A percentile compares a stretch with the other conserved stretches of the same genome.
These are phyloP conservation scores for Leptinotarsa defecta DNA, from an alignment of 1,140 invertebrate genomes.

Conservation along the genomic window DNA sequence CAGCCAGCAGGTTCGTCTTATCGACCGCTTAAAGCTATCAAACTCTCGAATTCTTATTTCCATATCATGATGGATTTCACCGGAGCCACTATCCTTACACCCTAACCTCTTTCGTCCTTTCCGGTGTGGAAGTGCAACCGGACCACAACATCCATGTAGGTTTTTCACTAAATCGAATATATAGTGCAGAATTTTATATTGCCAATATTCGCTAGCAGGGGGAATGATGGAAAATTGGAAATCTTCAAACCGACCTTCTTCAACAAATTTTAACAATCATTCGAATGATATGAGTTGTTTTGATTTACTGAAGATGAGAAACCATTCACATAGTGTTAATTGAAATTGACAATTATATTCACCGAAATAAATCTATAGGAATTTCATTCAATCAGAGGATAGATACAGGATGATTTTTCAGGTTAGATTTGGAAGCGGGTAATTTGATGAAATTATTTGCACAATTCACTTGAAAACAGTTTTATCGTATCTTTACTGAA, in stretches of 20 bases:
- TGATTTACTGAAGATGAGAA: too few species aligned
- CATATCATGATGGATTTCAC: conserved; percentile 53
- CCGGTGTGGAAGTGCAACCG: conserved; percentile 10
- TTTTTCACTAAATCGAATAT: conserved; percentile 4
- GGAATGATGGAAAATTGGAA: background rate
- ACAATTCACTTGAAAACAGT: too few species aligned
- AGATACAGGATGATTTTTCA: too few species aligned
- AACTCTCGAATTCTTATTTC: conserved; percentile 52
- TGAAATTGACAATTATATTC: too few species aligned
- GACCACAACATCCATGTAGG: conserved; percentile 1
- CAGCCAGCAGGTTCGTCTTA: conserved; percentile 31
- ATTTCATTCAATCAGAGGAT: too few species aligned
- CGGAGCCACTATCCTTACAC: conserved; percentile 31
- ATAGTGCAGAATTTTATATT: conserved; percentile 6
- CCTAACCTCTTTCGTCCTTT: conserved; percentile 14
- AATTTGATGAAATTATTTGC: too few species aligned
- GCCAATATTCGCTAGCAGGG: background rate
- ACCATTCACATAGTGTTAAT: too few species aligned
- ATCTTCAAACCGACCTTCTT: background rate
- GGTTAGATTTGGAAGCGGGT: too few species aligned
- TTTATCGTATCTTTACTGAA: too few species aligned
- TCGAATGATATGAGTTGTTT: too few species aligned
- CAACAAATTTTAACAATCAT: too few species aligned
- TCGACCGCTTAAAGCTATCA: conserved; percentile 47
- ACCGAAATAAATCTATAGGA: too few species aligned